These are phyloP conservation scores for Rhizomys pruinosus DNA, from an alignment of 2,113 vertebrate genomes.

Conservation along the genomic window DNA sequence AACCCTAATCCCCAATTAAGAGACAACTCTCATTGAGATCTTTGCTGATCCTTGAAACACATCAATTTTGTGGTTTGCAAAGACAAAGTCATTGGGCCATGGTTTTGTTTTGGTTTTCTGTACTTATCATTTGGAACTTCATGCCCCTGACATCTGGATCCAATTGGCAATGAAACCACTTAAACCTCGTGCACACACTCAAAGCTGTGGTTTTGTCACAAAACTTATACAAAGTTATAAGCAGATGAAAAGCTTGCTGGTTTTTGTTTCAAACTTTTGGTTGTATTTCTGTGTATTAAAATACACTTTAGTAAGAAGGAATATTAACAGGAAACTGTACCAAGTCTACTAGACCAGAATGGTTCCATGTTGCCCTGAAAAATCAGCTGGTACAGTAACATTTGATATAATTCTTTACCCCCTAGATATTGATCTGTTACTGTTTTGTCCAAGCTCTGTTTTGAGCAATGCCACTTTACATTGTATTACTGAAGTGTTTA, in stretches of 20 bases:
- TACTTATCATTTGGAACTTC: constrained; percentile 62
- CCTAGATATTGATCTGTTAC: not conserved
- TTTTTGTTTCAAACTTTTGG: constrained; percentile 50
- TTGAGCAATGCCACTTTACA: not conserved
- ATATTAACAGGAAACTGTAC: not conserved
- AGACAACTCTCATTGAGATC: constrained; percentile 47
- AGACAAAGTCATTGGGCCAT: constrained; percentile 14
- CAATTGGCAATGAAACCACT: constrained; percentile 61
- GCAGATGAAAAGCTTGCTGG: constrained; percentile 32
- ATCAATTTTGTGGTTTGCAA: constrained; percentile 61
- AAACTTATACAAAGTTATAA: constrained; percentile 53
- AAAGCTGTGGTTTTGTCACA: constrained; percentile 61
- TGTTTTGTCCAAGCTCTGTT: not conserved
- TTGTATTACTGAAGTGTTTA: not conserved
- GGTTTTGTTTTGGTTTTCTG: constrained; percentile 74
- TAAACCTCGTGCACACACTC: constrained; percentile 46
- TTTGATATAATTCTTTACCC: not conserved
- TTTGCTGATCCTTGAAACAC: constrained; percentile 60
- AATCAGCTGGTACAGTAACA: not conserved
- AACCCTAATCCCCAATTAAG: not conserved
- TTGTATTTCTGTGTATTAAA: constrained; percentile 48
- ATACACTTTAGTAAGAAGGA: not conserved
- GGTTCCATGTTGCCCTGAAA: not conserved
- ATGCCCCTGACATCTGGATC: constrained; percentile 60
- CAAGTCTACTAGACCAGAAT: not conserved